phyloP scores from a whole-genome alignment of 2,113 vertebrate genomes.

The Mobula hypostoma region DNA sequence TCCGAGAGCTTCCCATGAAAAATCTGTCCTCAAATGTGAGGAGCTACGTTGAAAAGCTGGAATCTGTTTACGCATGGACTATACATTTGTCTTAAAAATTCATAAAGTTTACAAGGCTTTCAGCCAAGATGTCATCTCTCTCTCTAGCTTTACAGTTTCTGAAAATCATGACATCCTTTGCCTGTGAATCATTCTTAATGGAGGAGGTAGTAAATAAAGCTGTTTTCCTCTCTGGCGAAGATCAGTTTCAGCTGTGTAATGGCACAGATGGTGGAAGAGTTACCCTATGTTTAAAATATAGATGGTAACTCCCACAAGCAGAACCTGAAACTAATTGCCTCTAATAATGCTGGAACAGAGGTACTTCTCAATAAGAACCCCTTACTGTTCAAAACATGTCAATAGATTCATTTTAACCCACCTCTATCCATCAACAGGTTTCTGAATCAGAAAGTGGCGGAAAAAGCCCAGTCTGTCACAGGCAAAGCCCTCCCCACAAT shows the following conservation, averaged over 20 bases:
- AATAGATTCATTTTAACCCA: not conserved
- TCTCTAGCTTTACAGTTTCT: not conserved
- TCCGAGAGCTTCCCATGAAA: not conserved
- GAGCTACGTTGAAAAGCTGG: not conserved
- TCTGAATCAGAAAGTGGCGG: too few relatives aligned
- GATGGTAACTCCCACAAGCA: conserved; percentile 16
- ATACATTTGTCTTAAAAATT: conserved; percentile 1
- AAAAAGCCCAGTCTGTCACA: too few relatives aligned
- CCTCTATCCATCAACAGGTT: not conserved
- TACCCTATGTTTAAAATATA: conserved; percentile 29
- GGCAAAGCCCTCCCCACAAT: too few relatives aligned
- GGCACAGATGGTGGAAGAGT: conserved; percentile 33
- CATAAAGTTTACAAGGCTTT: not conserved
- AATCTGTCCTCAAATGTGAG: not conserved
- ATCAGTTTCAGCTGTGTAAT: conserved; percentile 9
- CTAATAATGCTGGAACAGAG: not conserved
- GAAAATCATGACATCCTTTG: conserved; percentile 30
- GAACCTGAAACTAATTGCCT: conserved; percentile 13
- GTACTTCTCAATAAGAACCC: not conserved
- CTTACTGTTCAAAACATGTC: not conserved
- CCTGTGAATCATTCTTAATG: conserved; percentile 30
- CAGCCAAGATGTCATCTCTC: not conserved
- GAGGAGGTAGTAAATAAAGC: conserved; percentile 32
- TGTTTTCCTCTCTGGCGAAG: conserved; percentile 27
- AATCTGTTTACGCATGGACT: not conserved